Evolutionary conservation across 2,113 vertebrate species (phyloP), one percentile per base, ranked within the genome.

Genomic region (Zosterops borbonicus): DNA sequence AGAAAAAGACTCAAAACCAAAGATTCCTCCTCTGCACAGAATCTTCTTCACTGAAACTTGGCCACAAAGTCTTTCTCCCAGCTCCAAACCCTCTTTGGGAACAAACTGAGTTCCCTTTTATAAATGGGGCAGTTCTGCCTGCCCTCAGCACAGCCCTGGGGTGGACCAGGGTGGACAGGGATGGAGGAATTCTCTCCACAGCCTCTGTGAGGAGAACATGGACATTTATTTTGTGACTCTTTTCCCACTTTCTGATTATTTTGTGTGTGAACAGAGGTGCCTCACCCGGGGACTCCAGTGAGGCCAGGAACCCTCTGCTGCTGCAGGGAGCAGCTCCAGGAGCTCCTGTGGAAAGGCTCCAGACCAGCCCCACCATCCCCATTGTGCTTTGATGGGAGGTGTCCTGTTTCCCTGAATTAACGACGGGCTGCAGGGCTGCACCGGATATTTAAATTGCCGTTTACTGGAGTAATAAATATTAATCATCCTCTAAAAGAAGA

Each of bases 401-500:
- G 90, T 91, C 82, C 68, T 81, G 76, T 91, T 93, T 67, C 52
- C 85, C 85, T 21, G 39, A 85, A 89, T 79, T 76, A 73, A 92
- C 62, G 46, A 73, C 9, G 21, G 16, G 41, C 78, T 53, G 62
- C 81, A 49, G 71, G 88, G 89, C 73, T 29, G 39, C 84, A 70
- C 71, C 76, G 24, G 94, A 52, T 68, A 55, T 86, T 97, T 86
- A 87, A 90, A 76, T 35, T 92, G 79, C 77, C 88, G 78, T 92
- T 91, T 85, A 58, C 79, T 80, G 33, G 17, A 42, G 67, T 56
- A 80, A 63, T 92, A 86, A 92, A 82, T 84, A 87, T 95, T 96
- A 88, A 94, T 87, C 77, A 89, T 56, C 49, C 41, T 78, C 73
- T 86, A 37, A 74, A 94, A 94, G 82, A 94, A 96, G 87, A 87